Evolutionary conservation across 2,888 invertebrate species (phyloP).

Genomic region (Ophion costatus): DNA sequence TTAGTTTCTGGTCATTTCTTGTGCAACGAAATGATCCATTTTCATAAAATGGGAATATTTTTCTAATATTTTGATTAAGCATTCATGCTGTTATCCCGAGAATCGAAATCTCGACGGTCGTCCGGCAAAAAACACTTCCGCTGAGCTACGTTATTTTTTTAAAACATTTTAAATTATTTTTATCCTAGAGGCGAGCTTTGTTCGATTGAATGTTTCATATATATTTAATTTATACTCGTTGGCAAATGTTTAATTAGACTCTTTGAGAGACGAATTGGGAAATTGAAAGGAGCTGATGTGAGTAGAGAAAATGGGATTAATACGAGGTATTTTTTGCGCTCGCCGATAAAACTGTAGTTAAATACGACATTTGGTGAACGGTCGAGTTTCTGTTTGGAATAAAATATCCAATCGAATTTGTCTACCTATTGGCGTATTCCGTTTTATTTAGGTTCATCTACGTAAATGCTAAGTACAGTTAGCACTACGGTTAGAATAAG

Average conservation of each 20-base stretch:
- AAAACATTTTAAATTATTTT: slow-evolving; percentile 71
- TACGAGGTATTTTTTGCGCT: slow-evolving; percentile 23
- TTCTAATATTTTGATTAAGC: background rate
- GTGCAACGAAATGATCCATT: background rate
- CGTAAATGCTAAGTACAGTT: slow-evolving; percentile 80
- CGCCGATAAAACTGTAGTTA: slow-evolving; percentile 36
- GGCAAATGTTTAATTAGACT: slow-evolving; percentile 54
- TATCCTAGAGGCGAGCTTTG: slow-evolving; percentile 78
- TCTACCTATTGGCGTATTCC: slow-evolving; percentile 75
- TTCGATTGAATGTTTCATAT: slow-evolving; percentile 67
- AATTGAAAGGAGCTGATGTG: slow-evolving; percentile 26
- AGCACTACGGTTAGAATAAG: slow-evolving; percentile 82
- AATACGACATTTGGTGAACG: slow-evolving; percentile 32
- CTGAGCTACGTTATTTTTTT: slow-evolving; percentile 64
- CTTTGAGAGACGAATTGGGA: slow-evolving; percentile 47
- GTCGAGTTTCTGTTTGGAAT: slow-evolving; percentile 36
- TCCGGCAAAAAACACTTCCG: slow-evolving; percentile 74
- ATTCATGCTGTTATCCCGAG: background rate
- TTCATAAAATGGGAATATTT: background rate
- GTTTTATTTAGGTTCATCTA: slow-evolving; percentile 72
- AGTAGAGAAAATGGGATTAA: slow-evolving; percentile 35
- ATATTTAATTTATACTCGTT: slow-evolving; percentile 45
- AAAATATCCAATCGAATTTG: slow-evolving; percentile 65
- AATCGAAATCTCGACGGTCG: slow-evolving; percentile 70
- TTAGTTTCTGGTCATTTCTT: slow-evolving; percentile 4